A percentile compares a stretch with the other conserved stretches of the same genome.
These are phyloP conservation scores for Eupithecia insigniata DNA, from an alignment of 2,888 invertebrate species.

Conservation along the genomic window DNA sequence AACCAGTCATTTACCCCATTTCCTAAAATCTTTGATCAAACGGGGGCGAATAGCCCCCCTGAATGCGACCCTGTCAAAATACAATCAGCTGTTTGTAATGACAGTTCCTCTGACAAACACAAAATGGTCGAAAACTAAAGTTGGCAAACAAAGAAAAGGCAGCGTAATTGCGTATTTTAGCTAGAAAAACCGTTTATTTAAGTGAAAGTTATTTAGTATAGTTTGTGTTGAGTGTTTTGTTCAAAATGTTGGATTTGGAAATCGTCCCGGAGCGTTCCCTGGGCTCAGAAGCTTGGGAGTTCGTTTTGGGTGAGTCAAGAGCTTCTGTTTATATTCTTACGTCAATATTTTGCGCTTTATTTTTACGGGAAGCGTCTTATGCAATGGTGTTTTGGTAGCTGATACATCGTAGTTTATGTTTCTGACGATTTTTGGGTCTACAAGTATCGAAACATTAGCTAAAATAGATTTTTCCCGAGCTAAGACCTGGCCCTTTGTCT, in stretches of 20 bases:
- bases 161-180: slow-evolving; percentile 78
- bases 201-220: slow-evolving; percentile 80
- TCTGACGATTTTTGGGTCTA: slow-evolving; percentile 17
- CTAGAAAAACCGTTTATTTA: slow-evolving; percentile 70
- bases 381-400: slow-evolving; percentile 67
- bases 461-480: slow-evolving; percentile 72
- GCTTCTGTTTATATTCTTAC: slow-evolving; percentile 57
- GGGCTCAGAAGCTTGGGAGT: slow-evolving; percentile 99
- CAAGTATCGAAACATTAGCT: slow-evolving; percentile 30
- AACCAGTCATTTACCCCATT: neutral
- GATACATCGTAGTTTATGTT: slow-evolving; percentile 38
- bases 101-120: slow-evolving; percentile 84
- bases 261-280: slow-evolving; percentile 97
- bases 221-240: slow-evolving; percentile 92
- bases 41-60: neutral
- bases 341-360: slow-evolving; percentile 83
- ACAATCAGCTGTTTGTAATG: slow-evolving; percentile 85
- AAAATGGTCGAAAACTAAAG: slow-evolving; percentile 85
- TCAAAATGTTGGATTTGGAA: slow-evolving; percentile 97
- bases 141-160: slow-evolving; percentile 84
- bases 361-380: slow-evolving; percentile 73
- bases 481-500: slow-evolving; percentile 68
- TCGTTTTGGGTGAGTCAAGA: slow-evolving; percentile 92
- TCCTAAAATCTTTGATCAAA: neutral
- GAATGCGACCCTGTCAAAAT: slow-evolving; percentile 73